Evolutionary conservation across 2,797 vertebrate genomes (phyloP).

Genomic region (Brotula barbata): DNA sequence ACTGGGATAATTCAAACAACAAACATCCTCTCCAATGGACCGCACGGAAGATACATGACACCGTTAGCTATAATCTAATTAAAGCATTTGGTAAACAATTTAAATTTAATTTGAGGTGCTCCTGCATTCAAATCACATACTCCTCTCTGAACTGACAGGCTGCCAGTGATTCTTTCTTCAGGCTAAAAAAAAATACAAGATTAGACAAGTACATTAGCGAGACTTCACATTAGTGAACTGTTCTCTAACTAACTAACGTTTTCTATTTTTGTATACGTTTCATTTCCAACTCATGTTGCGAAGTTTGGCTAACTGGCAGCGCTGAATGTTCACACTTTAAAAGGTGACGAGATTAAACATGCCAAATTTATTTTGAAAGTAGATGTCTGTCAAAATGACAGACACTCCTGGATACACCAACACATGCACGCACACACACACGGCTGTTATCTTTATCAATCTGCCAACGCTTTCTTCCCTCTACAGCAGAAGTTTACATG

Average conservation of each 20-base stretch:
- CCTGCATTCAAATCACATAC: slow-evolving; percentile 9
- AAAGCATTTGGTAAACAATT: slow-evolving; percentile 46
- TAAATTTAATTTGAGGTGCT: slow-evolving; percentile 37
- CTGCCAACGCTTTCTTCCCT: slow-evolving; percentile 18
- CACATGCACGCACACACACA: slow-evolving; percentile 1
- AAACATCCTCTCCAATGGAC: slow-evolving; percentile 26
- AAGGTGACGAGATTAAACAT: slow-evolving; percentile 53
- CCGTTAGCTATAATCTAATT: slow-evolving; percentile 36
- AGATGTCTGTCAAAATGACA: slow-evolving; percentile 65
- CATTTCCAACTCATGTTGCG: slow-evolving; percentile 23
- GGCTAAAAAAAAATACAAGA: slow-evolving; percentile 21
- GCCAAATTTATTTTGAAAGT: slow-evolving; percentile 55
- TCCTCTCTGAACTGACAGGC: slow-evolving; percentile 21
- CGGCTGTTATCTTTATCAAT: slow-evolving; percentile 4
- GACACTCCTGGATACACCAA: slow-evolving; percentile 8
- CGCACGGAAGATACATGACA: not conserved
- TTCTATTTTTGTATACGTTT: slow-evolving; percentile 22
- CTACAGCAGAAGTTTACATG: slow-evolving; percentile 11
- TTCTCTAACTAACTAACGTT: slow-evolving; percentile 39
- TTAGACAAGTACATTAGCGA: slow-evolving; percentile 4
- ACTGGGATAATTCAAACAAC: slow-evolving; percentile 30
- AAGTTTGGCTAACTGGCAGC: slow-evolving; percentile 55
- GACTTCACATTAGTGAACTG: slow-evolving; percentile 19
- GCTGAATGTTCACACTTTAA: slow-evolving; percentile 57
- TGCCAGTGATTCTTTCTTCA: slow-evolving; percentile 1